Evolutionary conservation across 2,797 vertebrate species (phyloP), one percentile per base, ranked within the genome.

Genomic region (Poecilia gillii): DNA sequence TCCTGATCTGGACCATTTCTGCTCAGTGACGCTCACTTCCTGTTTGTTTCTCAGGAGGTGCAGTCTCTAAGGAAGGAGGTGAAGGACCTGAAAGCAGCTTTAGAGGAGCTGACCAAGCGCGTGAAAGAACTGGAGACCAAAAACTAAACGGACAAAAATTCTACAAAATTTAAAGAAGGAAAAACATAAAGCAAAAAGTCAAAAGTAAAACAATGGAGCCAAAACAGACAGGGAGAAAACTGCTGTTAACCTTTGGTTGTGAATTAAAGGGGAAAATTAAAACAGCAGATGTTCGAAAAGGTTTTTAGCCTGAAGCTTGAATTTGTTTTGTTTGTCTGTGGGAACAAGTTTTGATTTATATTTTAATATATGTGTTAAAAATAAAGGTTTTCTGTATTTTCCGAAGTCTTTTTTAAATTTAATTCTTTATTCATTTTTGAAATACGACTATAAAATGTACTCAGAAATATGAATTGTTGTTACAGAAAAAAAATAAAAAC

Each of bases 61-160:
- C 93, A 94, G 72, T 90, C 91, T 41, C 83, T 96, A 89, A 95
- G 77, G 85, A 92, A 91, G 73, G 95, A 96, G 77, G 78, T 96
- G 88, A 95, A 95, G 79, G 89, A 93, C 31, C 87, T 96, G 72
- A 96, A 89, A 82, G 89, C 87, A 25, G 87, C 92, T 1, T 4
- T 96, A 28, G 93, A 95, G 72, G 86, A 94, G 79, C 82, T 96
- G 89, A 94, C 87, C 86, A 89, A 91, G 57, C 92, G 95, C 36
- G 94, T 96, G 83, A 92, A 57, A 0, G 84, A 91, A 79, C 90
- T 96, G 83, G 96, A 96, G 92, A 92, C 76, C 90, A 95, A 96
- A 28, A 83, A 92, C 78, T 93, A 88, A 92, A 85, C 20, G 0
- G 25, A 45, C 36, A n/a, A 20, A 5, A n/a, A 70, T 43, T 70